phyloP scores from a whole-genome alignment of 2,113 vertebrate genomes.

The Notothenia rossii region DNA sequence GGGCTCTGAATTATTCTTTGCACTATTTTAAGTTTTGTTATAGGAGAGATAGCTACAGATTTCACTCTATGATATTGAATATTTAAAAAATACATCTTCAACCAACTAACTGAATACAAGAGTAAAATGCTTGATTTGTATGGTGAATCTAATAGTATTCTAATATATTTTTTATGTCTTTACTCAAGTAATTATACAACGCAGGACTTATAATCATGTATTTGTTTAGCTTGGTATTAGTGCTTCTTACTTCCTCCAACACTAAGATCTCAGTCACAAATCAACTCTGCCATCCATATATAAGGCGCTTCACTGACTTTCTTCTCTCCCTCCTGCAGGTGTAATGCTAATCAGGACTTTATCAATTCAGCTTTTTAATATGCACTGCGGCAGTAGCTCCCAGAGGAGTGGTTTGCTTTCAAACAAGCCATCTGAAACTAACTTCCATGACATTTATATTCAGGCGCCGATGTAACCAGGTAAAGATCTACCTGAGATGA shows the following conservation, averaged over 20 bases:
- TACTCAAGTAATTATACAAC: background rate
- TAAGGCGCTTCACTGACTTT: background rate
- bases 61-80: background rate
- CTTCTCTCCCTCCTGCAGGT: slow-evolving; percentile 29
- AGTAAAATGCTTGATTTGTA: background rate
- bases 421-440: slow-evolving; percentile 30
- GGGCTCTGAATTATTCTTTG: no score
- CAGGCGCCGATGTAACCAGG: slow-evolving; percentile 21
- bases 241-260: background rate
- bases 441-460: slow-evolving; percentile 47
- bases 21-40: no score
- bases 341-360: slow-evolving; percentile 44
- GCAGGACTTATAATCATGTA: background rate
- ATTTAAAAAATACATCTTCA: background rate
- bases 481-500: slow-evolving; percentile 35
- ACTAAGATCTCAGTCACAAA: background rate
- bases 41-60: no score
- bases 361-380: slow-evolving; percentile 38
- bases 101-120: background rate
- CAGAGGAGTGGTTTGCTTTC: slow-evolving; percentile 22
- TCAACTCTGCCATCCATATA: slow-evolving; percentile 3
- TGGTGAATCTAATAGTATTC: no score
- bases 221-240: background rate
- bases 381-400: background rate
- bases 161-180: background rate